phyloP scores from a whole-genome alignment of 2,888 invertebrate species.

The Dicyrtoma fusca region DNA sequence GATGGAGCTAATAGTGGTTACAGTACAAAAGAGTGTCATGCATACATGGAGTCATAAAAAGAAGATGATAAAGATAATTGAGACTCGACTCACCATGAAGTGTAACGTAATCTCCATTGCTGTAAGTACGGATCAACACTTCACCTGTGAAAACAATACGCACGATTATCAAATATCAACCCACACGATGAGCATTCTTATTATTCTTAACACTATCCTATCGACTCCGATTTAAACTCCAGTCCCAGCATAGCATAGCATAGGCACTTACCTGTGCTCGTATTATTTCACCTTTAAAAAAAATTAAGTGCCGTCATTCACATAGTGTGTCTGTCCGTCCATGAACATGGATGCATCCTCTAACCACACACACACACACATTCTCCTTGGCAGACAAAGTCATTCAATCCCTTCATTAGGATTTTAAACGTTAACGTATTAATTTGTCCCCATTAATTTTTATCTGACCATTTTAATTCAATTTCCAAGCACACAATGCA shows the following conservation, averaged over 20 bases:
- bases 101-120: conserved; percentile 55
- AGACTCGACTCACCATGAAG: conserved; percentile 54
- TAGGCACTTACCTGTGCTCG: background rate
- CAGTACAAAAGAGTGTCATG: background rate
- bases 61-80: conserved; percentile 34
- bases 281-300: background rate
- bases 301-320: too few species aligned
- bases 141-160: conserved; percentile 49
- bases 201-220: background rate
- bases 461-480: too few species aligned
- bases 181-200: background rate
- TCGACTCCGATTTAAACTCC: background rate
- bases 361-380: too few species aligned
- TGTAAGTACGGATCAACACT: conserved; percentile 52
- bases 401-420: too few species aligned
- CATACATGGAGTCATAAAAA: conserved; percentile 12
- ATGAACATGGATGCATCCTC: too few species aligned
- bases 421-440: too few species aligned
- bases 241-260: background rate
- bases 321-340: too few species aligned
- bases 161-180: conserved; percentile 9
- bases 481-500: too few species aligned
- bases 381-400: too few species aligned
- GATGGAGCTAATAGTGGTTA: background rate
- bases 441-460: too few species aligned